Percentiles rank a stretch among this genome's conserved stretches.
Evolutionary conservation across 2,797 vertebrate species (phyloP).

Genomic region (Cyclopterus lumpus): DNA sequence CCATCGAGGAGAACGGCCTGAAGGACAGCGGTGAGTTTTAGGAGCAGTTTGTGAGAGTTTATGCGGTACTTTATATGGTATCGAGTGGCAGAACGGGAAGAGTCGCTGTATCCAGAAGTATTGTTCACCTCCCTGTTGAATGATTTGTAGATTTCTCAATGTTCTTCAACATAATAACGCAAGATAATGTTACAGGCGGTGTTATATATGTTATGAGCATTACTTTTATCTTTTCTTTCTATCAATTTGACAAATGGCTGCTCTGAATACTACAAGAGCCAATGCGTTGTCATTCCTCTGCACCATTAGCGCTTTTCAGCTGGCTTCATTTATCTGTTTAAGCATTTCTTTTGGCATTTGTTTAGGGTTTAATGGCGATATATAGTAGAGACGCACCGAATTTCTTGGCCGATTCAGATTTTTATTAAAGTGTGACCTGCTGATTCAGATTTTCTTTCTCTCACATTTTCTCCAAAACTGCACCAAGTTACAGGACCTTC

Average conservation of each 20-base stretch:
- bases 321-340: neutral
- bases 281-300: neutral
- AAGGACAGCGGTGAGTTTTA: constrained; percentile 91
- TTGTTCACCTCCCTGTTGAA: neutral
- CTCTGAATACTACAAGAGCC: neutral
- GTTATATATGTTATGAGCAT: neutral
- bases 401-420: too few relatives aligned
- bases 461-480: neutral
- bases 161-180: neutral
- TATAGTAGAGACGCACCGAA: neutral
- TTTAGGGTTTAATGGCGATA: neutral
- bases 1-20: constrained; percentile 93
- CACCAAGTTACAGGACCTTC: neutral
- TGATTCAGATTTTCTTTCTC: neutral
- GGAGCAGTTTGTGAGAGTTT: neutral
- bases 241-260: neutral
- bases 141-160: neutral
- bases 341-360: neutral
- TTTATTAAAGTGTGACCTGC: neutral
- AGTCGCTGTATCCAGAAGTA: neutral
- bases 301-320: neutral
- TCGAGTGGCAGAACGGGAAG: neutral
- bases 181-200: neutral
- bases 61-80: neutral
- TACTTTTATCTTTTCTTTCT: neutral